Evolutionary conservation across 2,888 invertebrate genomes (phyloP).

Genomic region (Volucella bombylans): DNA sequence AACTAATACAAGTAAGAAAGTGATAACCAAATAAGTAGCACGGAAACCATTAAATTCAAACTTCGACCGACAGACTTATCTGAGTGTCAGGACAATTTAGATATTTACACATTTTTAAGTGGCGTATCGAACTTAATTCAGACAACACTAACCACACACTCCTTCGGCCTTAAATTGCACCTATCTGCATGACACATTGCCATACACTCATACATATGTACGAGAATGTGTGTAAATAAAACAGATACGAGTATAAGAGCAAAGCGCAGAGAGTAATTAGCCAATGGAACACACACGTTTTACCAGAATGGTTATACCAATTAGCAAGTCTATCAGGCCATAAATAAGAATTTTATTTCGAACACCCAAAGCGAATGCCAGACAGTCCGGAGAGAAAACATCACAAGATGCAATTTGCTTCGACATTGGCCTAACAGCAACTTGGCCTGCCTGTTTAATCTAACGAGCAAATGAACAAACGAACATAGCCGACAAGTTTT

Average conservation of each 20-base stretch:
- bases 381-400: conserved; percentile 32
- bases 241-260: conserved; percentile 34
- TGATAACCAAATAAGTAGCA: neutral
- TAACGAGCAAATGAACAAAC: conserved; percentile 22
- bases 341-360: conserved; percentile 73
- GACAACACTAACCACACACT: conserved; percentile 13
- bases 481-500: conserved; percentile 62
- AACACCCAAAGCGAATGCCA: conserved; percentile 60
- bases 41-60: conserved; percentile 35
- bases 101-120: conserved; percentile 62
- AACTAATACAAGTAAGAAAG: neutral
- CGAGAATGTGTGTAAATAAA: too few relatives aligned
- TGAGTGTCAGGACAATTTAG: conserved; percentile 53
- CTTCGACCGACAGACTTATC: neutral
- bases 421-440: conserved; percentile 64
- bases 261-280: conserved; percentile 58
- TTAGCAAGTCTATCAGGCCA: conserved; percentile 72
- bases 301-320: conserved; percentile 67
- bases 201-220: too few relatives aligned
- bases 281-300: conserved; percentile 64
- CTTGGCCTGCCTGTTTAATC: conserved; percentile 52
- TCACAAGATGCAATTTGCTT: conserved; percentile 66
- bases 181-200: conserved; percentile 3
- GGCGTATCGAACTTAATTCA: conserved; percentile 44
- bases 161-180: neutral